These are phyloP conservation scores for Centropus bengalensis DNA, from an alignment of 2,113 vertebrate species.

Conservation along the genomic window DNA sequence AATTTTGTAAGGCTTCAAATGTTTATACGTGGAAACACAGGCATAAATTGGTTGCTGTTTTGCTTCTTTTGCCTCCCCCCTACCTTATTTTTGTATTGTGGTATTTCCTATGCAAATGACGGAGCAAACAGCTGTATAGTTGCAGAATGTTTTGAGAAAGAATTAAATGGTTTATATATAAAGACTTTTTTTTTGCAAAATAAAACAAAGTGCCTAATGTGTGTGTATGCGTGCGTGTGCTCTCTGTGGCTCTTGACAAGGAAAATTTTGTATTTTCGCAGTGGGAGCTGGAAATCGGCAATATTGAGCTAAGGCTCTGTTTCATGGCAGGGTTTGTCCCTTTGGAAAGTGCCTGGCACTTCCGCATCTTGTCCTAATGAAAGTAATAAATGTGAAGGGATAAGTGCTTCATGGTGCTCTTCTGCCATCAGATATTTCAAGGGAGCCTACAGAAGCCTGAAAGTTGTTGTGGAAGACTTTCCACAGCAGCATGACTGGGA, in stretches of 20 bases:
- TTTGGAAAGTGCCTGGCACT: slow-evolving; percentile 38
- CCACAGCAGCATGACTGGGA: background rate
- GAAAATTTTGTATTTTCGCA: background rate
- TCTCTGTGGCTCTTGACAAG: background rate
- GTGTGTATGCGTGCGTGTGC: background rate
- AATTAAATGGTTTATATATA: slow-evolving; percentile 85
- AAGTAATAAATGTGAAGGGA: background rate
- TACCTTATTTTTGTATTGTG: slow-evolving; percentile 86
- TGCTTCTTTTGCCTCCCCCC: slow-evolving; percentile 74
- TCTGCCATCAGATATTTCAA: background rate
- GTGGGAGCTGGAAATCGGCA: background rate
- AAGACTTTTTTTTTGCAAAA: slow-evolving; percentile 80
- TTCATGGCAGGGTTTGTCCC: background rate
- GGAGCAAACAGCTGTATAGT: slow-evolving; percentile 83
- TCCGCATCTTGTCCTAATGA: background rate
- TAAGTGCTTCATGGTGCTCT: background rate
- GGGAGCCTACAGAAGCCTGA: background rate
- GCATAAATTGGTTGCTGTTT: slow-evolving; percentile 80
- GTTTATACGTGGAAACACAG: slow-evolving; percentile 83
- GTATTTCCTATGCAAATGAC: slow-evolving; percentile 85
- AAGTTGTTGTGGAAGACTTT: background rate
- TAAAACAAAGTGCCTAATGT: slow-evolving; percentile 85
- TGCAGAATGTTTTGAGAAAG: slow-evolving; percentile 83
- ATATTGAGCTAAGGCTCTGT: background rate
- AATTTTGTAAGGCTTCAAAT: slow-evolving; percentile 87